These are phyloP conservation scores for Ypsolopha sequella DNA, from an alignment of 2,888 invertebrate species.

Conservation along the genomic window DNA sequence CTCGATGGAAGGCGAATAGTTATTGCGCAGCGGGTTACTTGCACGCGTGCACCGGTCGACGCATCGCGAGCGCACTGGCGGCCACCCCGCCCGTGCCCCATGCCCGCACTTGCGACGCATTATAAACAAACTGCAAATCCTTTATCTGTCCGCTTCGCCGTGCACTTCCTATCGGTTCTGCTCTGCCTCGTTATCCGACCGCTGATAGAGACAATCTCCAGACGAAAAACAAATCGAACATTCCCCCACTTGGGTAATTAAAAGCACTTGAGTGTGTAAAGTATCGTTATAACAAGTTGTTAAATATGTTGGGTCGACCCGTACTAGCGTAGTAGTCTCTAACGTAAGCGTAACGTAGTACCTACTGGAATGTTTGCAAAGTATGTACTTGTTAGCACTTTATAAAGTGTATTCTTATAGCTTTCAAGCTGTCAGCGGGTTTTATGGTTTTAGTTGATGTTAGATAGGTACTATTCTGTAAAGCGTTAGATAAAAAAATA, in stretches of 20 bases:
- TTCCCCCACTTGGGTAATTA: background rate
- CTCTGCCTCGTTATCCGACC: background rate
- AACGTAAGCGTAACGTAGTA: too few relatives aligned
- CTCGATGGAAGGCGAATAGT: conserved; percentile 11
- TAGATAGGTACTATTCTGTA: too few relatives aligned
- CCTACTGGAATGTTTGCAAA: too few relatives aligned
- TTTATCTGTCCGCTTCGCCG: conserved; percentile 33
- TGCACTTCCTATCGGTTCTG: background rate
- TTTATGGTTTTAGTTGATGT: too few relatives aligned
- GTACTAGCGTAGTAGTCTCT: too few relatives aligned
- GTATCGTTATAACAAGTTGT: too few relatives aligned
- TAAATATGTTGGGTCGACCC: too few relatives aligned
- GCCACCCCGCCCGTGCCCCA: conserved; percentile 27
- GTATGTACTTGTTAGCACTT: too few relatives aligned
- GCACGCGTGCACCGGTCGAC: conserved; percentile 42
- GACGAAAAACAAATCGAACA: background rate
- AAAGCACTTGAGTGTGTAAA: background rate
- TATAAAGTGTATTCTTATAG: too few relatives aligned
- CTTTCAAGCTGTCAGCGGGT: too few relatives aligned
- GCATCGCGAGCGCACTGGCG: conserved; percentile 47
- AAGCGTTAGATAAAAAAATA: too few relatives aligned
- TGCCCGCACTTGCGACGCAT: conserved; percentile 31
- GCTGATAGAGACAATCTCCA: background rate
- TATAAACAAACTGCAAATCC: conserved; percentile 53
- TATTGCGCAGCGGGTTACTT: conserved; percentile 27